phyloP scores from a whole-genome alignment of 2,888 invertebrate genomes.

The Chymomyza procnemis region DNA sequence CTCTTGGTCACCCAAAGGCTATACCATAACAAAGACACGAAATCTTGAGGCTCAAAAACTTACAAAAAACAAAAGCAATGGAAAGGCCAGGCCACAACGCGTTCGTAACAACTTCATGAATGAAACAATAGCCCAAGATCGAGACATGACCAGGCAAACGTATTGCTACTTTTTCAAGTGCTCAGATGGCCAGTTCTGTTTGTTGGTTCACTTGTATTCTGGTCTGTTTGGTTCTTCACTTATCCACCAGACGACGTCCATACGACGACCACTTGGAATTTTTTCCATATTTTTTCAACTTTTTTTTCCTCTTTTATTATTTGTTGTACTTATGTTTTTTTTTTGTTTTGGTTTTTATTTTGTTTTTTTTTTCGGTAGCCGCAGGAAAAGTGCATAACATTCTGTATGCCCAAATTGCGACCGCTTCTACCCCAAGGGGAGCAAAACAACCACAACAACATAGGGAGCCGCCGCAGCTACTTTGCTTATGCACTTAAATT shows the following conservation, averaged over 20 bases:
- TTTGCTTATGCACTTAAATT: conserved; percentile 68
- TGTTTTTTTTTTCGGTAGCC: conserved; percentile 72
- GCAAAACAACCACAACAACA: neutral
- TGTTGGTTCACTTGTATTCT: conserved; percentile 29
- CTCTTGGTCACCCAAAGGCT: conserved; percentile 31
- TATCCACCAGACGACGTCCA: neutral
- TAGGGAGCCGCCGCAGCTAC: conserved; percentile 40
- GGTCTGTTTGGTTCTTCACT: neutral
- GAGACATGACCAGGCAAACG: neutral
- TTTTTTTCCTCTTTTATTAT: conserved; percentile 10
- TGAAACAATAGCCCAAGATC: conserved; percentile 59
- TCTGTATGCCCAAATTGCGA: conserved; percentile 21
- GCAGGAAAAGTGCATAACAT: conserved; percentile 67
- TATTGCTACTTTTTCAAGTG: conserved; percentile 47
- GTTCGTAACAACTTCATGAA: conserved; percentile 56
- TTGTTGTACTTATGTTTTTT: neutral
- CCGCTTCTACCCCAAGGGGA: neutral
- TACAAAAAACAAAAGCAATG: conserved; percentile 23
- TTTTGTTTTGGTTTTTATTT: conserved; percentile 19
- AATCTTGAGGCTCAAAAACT: conserved; percentile 24
- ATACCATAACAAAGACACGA: conserved; percentile 37
- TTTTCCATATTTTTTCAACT: conserved; percentile 19
- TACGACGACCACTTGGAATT: conserved; percentile 64
- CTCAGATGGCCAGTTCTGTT: conserved; percentile 49
- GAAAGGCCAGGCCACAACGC: conserved; percentile 13